Evolutionary conservation across 2,888 invertebrate species (phyloP).

Genomic region (Blastobasis lacticolella): DNA sequence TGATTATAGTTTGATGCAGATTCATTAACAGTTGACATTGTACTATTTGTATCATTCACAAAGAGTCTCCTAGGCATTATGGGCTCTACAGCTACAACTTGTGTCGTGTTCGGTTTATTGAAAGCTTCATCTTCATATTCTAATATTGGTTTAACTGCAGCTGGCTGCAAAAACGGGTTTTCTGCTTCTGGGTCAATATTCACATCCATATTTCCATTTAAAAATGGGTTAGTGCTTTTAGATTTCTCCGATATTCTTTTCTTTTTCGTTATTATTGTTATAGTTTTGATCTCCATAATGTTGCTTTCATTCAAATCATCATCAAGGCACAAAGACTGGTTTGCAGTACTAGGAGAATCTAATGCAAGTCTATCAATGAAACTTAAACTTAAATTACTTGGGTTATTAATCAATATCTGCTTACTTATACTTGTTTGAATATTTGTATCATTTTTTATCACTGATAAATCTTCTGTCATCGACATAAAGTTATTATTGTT

Average conservation of each 20-base stretch:
- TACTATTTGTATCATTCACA: slow-evolving; percentile 51
- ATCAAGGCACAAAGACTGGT: slow-evolving; percentile 57
- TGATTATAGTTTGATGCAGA: slow-evolving; percentile 32
- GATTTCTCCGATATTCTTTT: slow-evolving; percentile 35
- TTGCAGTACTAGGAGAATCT: slow-evolving; percentile 52
- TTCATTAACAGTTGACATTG: slow-evolving; percentile 61
- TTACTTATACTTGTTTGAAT: slow-evolving; percentile 50
- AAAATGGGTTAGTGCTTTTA: slow-evolving; percentile 61
- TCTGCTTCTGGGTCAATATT: slow-evolving; percentile 20
- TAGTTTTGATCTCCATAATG: slow-evolving; percentile 71
- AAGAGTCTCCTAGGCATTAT: slow-evolving; percentile 55
- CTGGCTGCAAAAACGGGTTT: slow-evolving; percentile 48
- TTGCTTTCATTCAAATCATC: slow-evolving; percentile 70
- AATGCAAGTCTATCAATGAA: slow-evolving; percentile 62
- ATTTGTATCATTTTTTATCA: slow-evolving; percentile 35
- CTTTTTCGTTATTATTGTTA: slow-evolving; percentile 63
- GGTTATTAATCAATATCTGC: slow-evolving; percentile 51
- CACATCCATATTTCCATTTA: slow-evolving; percentile 43
- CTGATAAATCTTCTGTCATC: slow-evolving; percentile 13
- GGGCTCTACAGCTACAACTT: slow-evolving; percentile 19
- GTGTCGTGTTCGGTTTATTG: slow-evolving; percentile 22
- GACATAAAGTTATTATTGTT: slow-evolving; percentile 7
- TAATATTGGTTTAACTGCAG: slow-evolving; percentile 30
- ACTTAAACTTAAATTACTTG: slow-evolving; percentile 52
- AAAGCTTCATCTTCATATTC: slow-evolving; percentile 43